phyloP scores from a whole-genome alignment of 2,888 invertebrate genomes.

The Elmis aenea region DNA sequence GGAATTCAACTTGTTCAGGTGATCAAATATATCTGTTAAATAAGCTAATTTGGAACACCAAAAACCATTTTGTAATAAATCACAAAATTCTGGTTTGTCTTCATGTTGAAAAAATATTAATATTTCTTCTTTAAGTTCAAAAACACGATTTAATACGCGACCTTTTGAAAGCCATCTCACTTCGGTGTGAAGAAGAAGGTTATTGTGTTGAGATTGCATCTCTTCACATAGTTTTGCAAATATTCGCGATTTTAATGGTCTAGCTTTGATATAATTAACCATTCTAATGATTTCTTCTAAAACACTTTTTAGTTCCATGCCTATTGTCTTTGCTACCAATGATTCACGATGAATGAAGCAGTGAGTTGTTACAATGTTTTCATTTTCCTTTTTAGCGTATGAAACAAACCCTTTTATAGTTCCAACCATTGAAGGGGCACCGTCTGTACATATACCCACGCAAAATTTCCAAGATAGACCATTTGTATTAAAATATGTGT shows the following conservation, averaged over 20 bases:
- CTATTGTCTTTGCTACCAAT: conserved; percentile 12
- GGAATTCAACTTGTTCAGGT: too few species aligned
- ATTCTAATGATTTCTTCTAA: conserved; percentile 10
- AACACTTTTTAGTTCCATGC: conserved; percentile 10
- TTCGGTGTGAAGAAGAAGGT: conserved; percentile 9
- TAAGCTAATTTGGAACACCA: too few species aligned
- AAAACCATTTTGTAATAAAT: too few species aligned
- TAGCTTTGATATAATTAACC: conserved; percentile 6
- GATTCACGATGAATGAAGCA: conserved; percentile 14
- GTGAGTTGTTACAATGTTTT: conserved; percentile 2
- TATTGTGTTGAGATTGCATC: conserved; percentile 7
- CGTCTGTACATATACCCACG: conserved; percentile 1
- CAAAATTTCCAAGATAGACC: too few species aligned
- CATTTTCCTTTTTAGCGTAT: conserved; percentile 4
- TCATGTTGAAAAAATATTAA: conserved; percentile 7
- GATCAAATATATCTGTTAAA: too few species aligned
- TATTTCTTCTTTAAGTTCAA: conserved; percentile 9
- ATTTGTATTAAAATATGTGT: too few species aligned
- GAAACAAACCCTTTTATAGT: conserved; percentile 3
- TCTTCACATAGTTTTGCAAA: conserved; percentile 16
- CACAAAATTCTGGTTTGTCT: too few species aligned
- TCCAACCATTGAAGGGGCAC: conserved; percentile 3
- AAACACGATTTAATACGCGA: conserved; percentile 8
- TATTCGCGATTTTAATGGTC: conserved; percentile 13
- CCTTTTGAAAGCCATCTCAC: conserved; percentile 11